These are phyloP conservation scores for Blastomussa wellsi DNA, from an alignment of 92 coral and sea anemone species.

Conservation along the genomic window DNA sequence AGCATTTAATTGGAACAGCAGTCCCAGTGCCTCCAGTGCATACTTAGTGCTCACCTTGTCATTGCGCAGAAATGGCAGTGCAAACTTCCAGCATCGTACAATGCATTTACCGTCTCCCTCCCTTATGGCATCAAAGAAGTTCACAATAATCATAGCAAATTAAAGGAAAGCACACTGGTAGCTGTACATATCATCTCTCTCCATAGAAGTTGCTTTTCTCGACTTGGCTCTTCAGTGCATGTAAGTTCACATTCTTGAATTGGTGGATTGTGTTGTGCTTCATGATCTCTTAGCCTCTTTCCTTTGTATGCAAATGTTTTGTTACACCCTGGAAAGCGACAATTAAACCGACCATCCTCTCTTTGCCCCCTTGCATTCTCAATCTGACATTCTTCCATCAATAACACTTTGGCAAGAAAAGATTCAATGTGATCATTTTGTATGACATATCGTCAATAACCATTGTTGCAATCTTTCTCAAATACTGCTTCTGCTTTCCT, in stretches of 20 bases:
- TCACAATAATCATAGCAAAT: constrained; percentile 57
- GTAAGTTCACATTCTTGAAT: too few species aligned
- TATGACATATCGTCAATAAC: too few species aligned
- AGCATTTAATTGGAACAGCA: constrained; percentile 71
- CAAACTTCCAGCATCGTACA: constrained; percentile 66
- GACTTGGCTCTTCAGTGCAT: too few species aligned
- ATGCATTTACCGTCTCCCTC: constrained; percentile 69
- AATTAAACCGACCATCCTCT: constrained; percentile 57
- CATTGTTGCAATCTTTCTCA: too few species aligned
- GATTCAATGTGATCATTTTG: too few species aligned
- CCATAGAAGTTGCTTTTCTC: too few species aligned
- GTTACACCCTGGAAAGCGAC: constrained; percentile 54
- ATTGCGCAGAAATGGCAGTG: constrained; percentile 47
- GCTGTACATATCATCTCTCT: constrained; percentile 64
- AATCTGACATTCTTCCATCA: too few species aligned
- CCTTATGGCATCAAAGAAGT: constrained; percentile 66
- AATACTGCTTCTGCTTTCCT: too few species aligned
- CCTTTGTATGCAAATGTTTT: constrained; percentile 57
- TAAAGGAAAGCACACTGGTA: constrained; percentile 66
- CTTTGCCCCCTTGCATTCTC: constrained; percentile 16
- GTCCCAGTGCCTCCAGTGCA: constrained; percentile 61
- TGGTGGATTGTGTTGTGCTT: constrained; percentile 48
- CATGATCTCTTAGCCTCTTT: constrained; percentile 48
- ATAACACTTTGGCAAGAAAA: too few species aligned
- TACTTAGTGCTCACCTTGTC: constrained; percentile 55